Evolutionary conservation across 2,113 vertebrate species (phyloP).

Genomic region (Corythornis cristatus): DNA sequence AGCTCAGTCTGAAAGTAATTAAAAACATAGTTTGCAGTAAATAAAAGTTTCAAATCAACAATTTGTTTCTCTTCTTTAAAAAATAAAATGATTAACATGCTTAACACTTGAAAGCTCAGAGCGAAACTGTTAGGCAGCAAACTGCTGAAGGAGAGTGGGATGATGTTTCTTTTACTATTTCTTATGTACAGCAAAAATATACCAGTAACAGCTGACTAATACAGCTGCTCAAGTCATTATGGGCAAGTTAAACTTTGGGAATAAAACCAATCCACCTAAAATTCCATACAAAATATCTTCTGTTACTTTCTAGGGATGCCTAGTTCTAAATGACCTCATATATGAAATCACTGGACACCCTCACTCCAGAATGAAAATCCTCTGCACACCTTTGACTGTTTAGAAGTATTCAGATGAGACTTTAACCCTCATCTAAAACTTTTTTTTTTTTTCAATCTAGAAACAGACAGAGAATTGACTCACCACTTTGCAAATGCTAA

Average conservation of each 20-base stretch:
- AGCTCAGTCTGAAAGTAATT: slow-evolving; percentile 50
- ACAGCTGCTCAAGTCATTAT: neutral
- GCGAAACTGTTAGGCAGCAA: neutral
- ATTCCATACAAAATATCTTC: neutral
- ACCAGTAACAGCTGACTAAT: neutral
- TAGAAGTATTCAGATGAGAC: neutral
- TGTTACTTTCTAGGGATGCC: neutral
- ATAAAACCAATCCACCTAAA: neutral
- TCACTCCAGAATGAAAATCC: neutral
- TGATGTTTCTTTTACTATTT: neutral
- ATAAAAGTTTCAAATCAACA: slow-evolving; percentile 41
- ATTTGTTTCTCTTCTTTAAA: slow-evolving; percentile 9
- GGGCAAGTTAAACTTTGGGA: neutral
- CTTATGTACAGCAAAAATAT: neutral
- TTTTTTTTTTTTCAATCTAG: neutral
- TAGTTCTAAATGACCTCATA: neutral
- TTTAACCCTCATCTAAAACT: neutral
- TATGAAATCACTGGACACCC: neutral
- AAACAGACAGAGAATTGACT: neutral
- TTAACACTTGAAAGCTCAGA: neutral
- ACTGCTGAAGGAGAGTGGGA: neutral
- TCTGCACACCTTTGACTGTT: neutral
- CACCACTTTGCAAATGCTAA: neutral
- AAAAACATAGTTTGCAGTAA: slow-evolving; percentile 24
- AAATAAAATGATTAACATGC: neutral